Evolutionary conservation across 2,888 invertebrate species (phyloP), one percentile per base, ranked within the genome.

Genomic region (Tethea ocularis): DNA sequence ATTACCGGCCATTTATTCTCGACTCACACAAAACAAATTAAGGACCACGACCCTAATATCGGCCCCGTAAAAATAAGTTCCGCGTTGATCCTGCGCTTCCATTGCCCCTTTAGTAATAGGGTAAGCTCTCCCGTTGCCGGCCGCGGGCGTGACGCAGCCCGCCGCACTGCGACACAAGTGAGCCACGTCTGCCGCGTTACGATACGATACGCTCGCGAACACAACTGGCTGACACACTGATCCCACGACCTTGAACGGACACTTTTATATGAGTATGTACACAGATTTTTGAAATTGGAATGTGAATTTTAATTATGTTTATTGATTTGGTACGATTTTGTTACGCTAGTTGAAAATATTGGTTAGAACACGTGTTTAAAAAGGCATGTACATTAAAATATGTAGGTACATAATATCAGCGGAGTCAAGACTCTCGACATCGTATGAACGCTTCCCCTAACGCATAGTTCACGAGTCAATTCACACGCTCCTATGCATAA

Each of bases 121-220:
- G 52, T 53, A 26, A 54, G 33, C 54, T 54, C 54, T 54, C 54
- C 54, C 54, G 54, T 33, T 57, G 65, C 72, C 75, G 77, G 76
- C 77, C 38, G 38, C 38, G 38, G 38, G 75, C 72, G 71, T 86
- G 83, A 76, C 89, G 89, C 88, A 89, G 79, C 75, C 66, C 83
- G 83, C 69, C 88, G 89, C 89, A 89, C 71, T 89, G 89, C 89
- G 89, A 83, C 81, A 87, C 80, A 72, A 64, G 72, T 66, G 66
- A 65, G 58, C 57, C 54, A 64, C 64, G 66, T 66, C 65, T 65
- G 70, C 63, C 66, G 61, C 68, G 64, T 68, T 46, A 46, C 46
- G 41, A 65, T 62, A 57, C 66, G 62, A 63, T 61, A 67, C 64
- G 62, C 69, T 61, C 61, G 61, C 58, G 54, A 26, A 22, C 58